Evolutionary conservation across 2,888 invertebrate species (phyloP).

Genomic region (Hybos culiciformis): DNA sequence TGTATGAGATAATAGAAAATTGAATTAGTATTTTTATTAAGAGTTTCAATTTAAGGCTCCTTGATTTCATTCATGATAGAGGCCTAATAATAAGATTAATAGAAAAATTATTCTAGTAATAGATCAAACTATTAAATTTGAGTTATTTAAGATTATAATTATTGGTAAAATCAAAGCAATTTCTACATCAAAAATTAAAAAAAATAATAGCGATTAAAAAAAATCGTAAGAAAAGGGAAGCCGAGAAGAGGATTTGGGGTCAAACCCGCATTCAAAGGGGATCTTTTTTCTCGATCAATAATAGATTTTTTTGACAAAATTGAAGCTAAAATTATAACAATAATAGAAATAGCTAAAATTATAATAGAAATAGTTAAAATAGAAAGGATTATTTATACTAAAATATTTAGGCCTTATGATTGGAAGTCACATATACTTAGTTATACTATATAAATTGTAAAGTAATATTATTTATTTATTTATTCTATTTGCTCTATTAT

Average conservation of each 20-base stretch:
- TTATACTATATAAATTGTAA: constrained; percentile 40
- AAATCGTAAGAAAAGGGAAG: constrained; percentile 48
- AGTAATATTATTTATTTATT: constrained; percentile 47
- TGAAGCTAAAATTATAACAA: constrained; percentile 39
- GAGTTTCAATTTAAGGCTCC: constrained; percentile 44
- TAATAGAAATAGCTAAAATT: constrained; percentile 35
- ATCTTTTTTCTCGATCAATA: constrained; percentile 47
- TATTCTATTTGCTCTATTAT: constrained; percentile 47
- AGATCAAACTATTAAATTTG: constrained; percentile 24
- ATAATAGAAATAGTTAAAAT: constrained; percentile 29
- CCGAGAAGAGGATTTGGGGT: constrained; percentile 38
- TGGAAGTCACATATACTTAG: constrained; percentile 58
- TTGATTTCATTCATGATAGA: constrained; percentile 44
- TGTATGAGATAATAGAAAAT: too few species aligned
- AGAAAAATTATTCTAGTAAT: constrained; percentile 34
- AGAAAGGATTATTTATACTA: constrained; percentile 47
- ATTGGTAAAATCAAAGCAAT: constrained; percentile 49
- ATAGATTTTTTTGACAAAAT: constrained; percentile 43
- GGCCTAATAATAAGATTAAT: constrained; percentile 40
- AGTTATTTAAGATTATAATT: constrained; percentile 35
- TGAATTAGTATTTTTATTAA: constrained; percentile 15
- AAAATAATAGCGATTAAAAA: constrained; percentile 54
- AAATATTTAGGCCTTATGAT: constrained; percentile 45
- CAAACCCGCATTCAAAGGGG: constrained; percentile 51
- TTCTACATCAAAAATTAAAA: constrained; percentile 61